Evolutionary conservation across 2,113 vertebrate species (phyloP).

Genomic region (Lasiurus cinereus): DNA sequence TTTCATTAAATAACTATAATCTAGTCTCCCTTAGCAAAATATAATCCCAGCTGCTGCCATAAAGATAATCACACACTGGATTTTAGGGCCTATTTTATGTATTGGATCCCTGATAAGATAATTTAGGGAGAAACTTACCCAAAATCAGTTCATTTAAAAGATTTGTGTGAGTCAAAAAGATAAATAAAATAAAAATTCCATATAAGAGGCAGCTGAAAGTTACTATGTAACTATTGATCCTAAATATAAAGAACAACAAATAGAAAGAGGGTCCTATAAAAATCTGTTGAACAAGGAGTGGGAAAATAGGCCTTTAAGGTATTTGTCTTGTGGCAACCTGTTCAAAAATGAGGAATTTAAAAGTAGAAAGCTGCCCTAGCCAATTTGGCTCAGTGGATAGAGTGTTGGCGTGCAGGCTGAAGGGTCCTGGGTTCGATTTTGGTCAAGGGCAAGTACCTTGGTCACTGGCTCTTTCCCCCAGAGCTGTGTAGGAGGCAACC

Average conservation of each 20-base stretch:
- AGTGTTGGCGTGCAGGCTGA: too few relatives aligned
- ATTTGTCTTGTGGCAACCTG: not conserved
- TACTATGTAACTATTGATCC: not conserved
- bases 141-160: not conserved
- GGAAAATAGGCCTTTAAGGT: not conserved
- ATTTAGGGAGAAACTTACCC: not conserved
- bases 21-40: not conserved
- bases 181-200: not conserved
- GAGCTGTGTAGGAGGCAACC: too few relatives aligned
- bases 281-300: not conserved
- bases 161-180: not conserved
- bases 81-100: not conserved
- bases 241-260: not conserved
- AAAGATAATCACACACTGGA: accelerated
- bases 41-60: not conserved
- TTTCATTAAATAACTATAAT: not conserved
- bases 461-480: too few relatives aligned
- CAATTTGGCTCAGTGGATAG: too few relatives aligned
- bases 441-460: too few relatives aligned
- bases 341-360: not conserved
- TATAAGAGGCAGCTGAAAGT: not conserved
- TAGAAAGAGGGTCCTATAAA: not conserved
- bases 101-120: not conserved
- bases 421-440: too few relatives aligned
- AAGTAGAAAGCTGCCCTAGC: not conserved